These are phyloP conservation scores for Enteromius trimaculatus DNA, from an alignment of 2,797 vertebrate species.

Conservation along the genomic window DNA sequence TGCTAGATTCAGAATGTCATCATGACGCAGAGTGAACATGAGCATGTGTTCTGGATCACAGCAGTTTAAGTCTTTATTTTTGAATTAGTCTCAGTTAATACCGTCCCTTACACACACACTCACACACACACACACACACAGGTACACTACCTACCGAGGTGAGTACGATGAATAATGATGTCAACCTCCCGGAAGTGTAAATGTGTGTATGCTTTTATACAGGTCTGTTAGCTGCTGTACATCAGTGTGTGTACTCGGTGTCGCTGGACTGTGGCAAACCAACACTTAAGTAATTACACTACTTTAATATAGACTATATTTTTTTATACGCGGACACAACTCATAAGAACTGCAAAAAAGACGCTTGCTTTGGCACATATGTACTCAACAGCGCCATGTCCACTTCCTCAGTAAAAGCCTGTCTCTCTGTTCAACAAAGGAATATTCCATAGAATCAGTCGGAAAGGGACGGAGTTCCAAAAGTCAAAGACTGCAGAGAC, in stretches of 20 bases:
- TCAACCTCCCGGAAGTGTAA: slow-evolving; percentile 44
- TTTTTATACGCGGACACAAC: slow-evolving; percentile 77
- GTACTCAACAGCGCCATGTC: slow-evolving; percentile 80
- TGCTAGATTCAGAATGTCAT: slow-evolving; percentile 55
- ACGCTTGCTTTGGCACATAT: slow-evolving; percentile 85
- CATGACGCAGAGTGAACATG: slow-evolving; percentile 49
- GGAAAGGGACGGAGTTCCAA: slow-evolving; percentile 27
- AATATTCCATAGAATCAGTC: slow-evolving; percentile 45
- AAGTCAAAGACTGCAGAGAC: slow-evolving; percentile 18
- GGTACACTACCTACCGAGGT: slow-evolving; percentile 46
- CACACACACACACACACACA: slow-evolving; percentile 48
- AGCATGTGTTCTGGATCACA: slow-evolving; percentile 46
- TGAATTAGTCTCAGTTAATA: slow-evolving; percentile 34
- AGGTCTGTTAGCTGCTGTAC: slow-evolving; percentile 71
- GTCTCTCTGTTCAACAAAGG: slow-evolving; percentile 46
- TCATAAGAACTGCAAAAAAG: slow-evolving; percentile 83
- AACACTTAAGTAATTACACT: slow-evolving; percentile 73
- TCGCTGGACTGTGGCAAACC: slow-evolving; percentile 76
- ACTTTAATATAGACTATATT: slow-evolving; percentile 78
- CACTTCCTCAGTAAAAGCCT: slow-evolving; percentile 73
- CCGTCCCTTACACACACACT: slow-evolving; percentile 32
- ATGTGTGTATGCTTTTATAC: slow-evolving; percentile 69
- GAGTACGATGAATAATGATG: slow-evolving; percentile 27
- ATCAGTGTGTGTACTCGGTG: slow-evolving; percentile 73
- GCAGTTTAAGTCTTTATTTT: slow-evolving; percentile 48